Evolutionary conservation across 1,140 invertebrate genomes (phyloP), one percentile per base, ranked within the genome.

Genomic region (Conus ventricosus): DNA sequence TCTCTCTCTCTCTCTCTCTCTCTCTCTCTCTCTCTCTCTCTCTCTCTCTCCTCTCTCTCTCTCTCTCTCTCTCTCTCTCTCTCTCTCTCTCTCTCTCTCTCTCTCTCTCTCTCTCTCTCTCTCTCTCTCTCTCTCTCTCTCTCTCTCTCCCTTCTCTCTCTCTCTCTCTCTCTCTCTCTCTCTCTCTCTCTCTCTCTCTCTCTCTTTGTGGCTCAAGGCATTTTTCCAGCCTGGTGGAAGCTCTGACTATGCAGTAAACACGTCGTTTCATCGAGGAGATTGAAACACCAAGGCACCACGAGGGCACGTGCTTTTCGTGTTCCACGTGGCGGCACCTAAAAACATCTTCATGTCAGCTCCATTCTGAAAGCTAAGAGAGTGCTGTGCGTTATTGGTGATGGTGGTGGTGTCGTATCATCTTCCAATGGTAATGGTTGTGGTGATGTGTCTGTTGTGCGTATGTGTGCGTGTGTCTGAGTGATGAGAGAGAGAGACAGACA

Each of bases 111-210:
- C 6, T 75, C 7, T 75, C 20, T 75, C 67, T 75, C 67, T 75
- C 20, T 75, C 67, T 75, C 67, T 75, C 17, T 75, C 67, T 75
- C 67, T 75, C 67, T 75, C 71, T 75, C 20, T 75, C 71, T 75
- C 71, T 75, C 71, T 75, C 71, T 67, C 13, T 67, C 60, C 7
- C 13, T 75, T 75, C 13, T 75, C 20, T 75, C 71, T 75, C 20
- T 23, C 71, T 75, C 7, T 75, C 71, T 75, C 7, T 75, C 11
- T 75, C 20, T 75, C 71, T 75, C 71, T 75, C 20, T 75, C 71
- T 75, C 71, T 75, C 20, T 75, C 71, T 75, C 71, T 75, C 71
- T 75, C 71, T 75, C 20, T 75, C 71, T 75, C 71, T 75, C 71
- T 75, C 71, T 75, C 71, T 75, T 6, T 75, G 20, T 75, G 7